Base-by-base conservation (phyloP, 2,113 vertebrate species). In the Amblyornis subalaris region DNA sequence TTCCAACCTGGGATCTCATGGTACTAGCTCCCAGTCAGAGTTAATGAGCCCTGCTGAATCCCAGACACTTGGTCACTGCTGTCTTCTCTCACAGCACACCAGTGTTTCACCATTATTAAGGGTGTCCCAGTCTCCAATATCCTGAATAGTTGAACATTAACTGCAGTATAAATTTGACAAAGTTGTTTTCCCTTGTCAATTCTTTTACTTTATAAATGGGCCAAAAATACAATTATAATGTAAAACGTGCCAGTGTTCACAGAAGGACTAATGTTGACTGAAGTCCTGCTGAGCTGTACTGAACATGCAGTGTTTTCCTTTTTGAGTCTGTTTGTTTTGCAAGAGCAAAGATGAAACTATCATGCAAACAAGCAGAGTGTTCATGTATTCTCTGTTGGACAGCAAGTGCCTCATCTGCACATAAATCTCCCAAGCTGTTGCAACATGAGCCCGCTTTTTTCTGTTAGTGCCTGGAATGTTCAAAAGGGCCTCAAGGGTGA, bases 401-500 rank as follows among this genome's bases (percentile, higher is more conserved):
- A 96, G 92, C 74, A 66, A 67, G 72, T 51, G 0, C 67, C 76
- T 93, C 94, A 76, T 95, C 90, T 92, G 69, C 85, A 69, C 91
- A 88, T 86, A 90, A 92, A 95, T 92, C 89, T 92, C 70, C 61
- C 80, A 88, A 51, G 40, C 60, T 94, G 83, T 89, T 95, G 86
- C 74, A 94, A 85, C 75, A 75, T 84, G 71, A 96, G 66, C 89
- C 93, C 94, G 84, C 58, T 91, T 93, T 92, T 85, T 89, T 67
- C 85, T 93, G 5, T 80, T 83, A 75, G 55, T 80, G 61, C 80
- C 80, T 86, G 85, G 79, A 95, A 86, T 86, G 92, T 91, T 75
- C 80, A 89, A 80, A 93, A 96, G 86, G 89, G 71, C 84, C 91
- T 89, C 65, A 95, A 89, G 90, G 84, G 90, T 82, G 75, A 85